Conservation (phyloP, 92 coral and sea anemone species). For the Actinernus sp. region DNA sequence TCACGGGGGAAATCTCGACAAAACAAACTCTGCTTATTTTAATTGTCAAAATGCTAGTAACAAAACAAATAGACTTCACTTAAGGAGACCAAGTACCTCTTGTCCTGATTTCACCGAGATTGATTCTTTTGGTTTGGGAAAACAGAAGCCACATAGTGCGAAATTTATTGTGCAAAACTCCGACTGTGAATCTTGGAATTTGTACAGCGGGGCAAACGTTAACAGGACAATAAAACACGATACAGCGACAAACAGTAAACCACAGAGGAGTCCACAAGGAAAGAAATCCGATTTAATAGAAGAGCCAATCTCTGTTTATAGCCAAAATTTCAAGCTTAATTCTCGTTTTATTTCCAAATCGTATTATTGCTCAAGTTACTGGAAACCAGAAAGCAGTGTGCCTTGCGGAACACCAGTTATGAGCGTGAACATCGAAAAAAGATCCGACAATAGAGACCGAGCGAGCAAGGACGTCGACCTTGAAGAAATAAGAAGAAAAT, state of each 20-base stretch:
- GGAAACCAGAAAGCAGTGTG: slow-evolving; percentile 58
- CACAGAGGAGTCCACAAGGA: not conserved
- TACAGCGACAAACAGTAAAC: not conserved
- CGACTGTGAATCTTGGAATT: not conserved
- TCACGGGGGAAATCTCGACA: not conserved
- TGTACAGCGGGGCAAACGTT: no score
- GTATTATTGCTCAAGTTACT: slow-evolving; percentile 33
- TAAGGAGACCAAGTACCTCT: not conserved
- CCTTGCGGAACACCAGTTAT: slow-evolving; percentile 10
- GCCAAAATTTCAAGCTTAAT: slow-evolving; percentile 49
- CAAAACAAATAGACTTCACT: not conserved
- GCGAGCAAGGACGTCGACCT: slow-evolving; percentile 22
- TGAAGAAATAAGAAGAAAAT: slow-evolving; percentile 38
- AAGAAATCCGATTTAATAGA: not conserved
- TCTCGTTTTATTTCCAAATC: slow-evolving; percentile 50
- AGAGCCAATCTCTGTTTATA: slow-evolving; percentile 40
- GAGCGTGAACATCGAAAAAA: slow-evolving; percentile 2
- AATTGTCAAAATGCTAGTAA: no score
- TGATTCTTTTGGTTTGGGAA: not conserved
- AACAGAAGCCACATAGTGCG: slow-evolving; percentile 2
- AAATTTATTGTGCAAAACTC: not conserved
- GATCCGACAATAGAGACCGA: not conserved
- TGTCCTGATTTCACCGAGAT: slow-evolving; percentile 1
- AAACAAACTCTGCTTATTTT: no score
- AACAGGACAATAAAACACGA: not conserved